Base-by-base conservation (phyloP, 1,140 invertebrate genomes). In the Kradibia gibbosae region DNA sequence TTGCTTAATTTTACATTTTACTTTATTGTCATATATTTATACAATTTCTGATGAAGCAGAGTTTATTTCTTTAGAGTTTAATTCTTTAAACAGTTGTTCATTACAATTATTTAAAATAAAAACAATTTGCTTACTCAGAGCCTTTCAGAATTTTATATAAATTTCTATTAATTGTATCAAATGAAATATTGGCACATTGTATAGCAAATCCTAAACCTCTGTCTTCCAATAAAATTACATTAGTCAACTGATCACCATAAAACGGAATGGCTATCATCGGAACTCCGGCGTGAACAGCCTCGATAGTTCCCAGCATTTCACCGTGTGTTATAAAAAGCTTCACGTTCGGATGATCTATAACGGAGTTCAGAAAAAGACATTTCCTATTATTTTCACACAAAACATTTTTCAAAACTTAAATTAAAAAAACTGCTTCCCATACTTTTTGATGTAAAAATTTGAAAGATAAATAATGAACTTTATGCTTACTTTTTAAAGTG, bases 261-360 rank as follows among this genome's bases (percentile, higher is more conserved):
- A 94, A 91, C 0, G 93, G 93, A 57, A 94, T 89, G n/a, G 93
- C 87, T 1, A 96, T 72, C 90, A 95, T 93, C 1, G 95, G 95
- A 28, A 94, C 92, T 1, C 93, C 94, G 3, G 91, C 90, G 48
- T 94, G 92, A 3, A 94, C 88, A 0, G 93, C 92, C 84, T 96
- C 95, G 0, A 93, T 92, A 67, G 93, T 88, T 13, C 95, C 94
- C 45, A 95, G 89, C 10, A 94, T 89, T 28, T 95, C 95, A 0
- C 94, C 94, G 83, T 96, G 95, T 3, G 93, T 93, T 20, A 95
- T 89, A 85, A 94, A 95, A 15, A 93, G 91, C 50, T 93, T 90
- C 0, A 94, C 91, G 80, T 94, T 94, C 5, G 92, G 91, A 88
- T 96, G 94, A 78, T 91, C 94, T 95, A 82, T 50, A 25, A 70